Evolutionary conservation across 2,888 invertebrate species (phyloP).

Genomic region (Microctonus aethiopoides): DNA sequence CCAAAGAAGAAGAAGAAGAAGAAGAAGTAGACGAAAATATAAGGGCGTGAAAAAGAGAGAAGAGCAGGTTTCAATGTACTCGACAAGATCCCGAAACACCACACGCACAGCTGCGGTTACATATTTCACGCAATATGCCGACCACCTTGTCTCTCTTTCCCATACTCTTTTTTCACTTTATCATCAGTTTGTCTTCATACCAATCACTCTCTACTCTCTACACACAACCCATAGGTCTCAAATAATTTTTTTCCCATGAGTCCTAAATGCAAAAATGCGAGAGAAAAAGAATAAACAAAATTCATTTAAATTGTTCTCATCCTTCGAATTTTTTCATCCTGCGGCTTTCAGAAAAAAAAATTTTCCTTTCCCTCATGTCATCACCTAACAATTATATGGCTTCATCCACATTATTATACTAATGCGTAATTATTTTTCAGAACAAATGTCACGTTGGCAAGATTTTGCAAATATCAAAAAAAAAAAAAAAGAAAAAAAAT

Average conservation of each 20-base stretch:
- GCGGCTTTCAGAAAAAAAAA: not conserved
- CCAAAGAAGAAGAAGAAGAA: conserved; percentile 4
- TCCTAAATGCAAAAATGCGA: not conserved
- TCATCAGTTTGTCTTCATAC: too few species aligned
- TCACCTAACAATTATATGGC: too few species aligned
- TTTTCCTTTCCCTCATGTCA: not conserved
- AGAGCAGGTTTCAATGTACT: conserved; percentile 11
- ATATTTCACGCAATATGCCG: conserved; percentile 62
- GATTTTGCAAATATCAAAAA: too few species aligned
- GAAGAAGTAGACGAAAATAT: not conserved
- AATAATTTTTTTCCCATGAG: not conserved
- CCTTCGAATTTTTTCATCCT: not conserved
- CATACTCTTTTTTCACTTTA: too few species aligned
- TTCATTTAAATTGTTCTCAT: not conserved
- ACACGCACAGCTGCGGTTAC: conserved; percentile 65
- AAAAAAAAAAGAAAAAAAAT: too few species aligned
- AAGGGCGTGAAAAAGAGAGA: too few species aligned
- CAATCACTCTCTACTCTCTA: not conserved
- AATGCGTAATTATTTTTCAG: too few species aligned
- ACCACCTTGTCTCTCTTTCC: conserved; percentile 38
- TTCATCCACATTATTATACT: too few species aligned
- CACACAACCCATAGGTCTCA: too few species aligned
- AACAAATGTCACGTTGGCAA: too few species aligned
- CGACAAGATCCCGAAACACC: conserved; percentile 42
- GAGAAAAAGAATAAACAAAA: not conserved